Percentiles rank a stretch among this genome's conserved stretches.
These are phyloP conservation scores for Lemur catta DNA, from an alignment of 2,797 vertebrate species.

Conservation along the genomic window DNA sequence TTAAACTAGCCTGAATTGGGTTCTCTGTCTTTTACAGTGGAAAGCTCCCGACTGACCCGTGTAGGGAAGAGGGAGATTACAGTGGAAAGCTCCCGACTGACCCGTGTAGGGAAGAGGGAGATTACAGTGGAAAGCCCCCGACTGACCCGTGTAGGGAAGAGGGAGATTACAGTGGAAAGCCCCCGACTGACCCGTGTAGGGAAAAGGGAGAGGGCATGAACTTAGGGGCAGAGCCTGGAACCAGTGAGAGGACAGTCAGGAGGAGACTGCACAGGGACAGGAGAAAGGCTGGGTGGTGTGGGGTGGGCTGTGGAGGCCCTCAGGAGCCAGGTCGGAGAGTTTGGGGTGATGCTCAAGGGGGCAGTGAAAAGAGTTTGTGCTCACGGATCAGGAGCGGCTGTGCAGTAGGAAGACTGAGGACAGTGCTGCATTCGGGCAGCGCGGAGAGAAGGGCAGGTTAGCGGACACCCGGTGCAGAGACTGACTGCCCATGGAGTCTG, in stretches of 20 bases:
- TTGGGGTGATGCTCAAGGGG: too few species aligned
- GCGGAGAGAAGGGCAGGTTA: background rate
- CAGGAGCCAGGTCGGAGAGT: background rate
- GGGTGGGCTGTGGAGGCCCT: too few species aligned
- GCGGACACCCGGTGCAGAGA: background rate
- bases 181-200: too few species aligned
- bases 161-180: background rate
- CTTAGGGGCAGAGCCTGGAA: background rate
- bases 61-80: background rate
- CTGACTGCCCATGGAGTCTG: background rate
- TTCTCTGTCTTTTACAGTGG: background rate
- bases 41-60: background rate
- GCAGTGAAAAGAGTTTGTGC: background rate
- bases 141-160: background rate
- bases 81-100: too few species aligned
- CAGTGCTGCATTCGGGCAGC: fast-evolving
- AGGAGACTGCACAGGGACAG: too few species aligned
- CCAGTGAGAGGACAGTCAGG: background rate
- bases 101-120: background rate
- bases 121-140: background rate
- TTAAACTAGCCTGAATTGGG: background rate
- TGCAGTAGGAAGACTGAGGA: background rate
- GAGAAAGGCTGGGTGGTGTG: background rate
- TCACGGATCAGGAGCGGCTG: background rate
- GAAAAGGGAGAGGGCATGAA: background rate